Evolutionary conservation across 2,888 invertebrate genomes (phyloP), one percentile per base, ranked within the genome.

Genomic region (Eurytoma californica): DNA sequence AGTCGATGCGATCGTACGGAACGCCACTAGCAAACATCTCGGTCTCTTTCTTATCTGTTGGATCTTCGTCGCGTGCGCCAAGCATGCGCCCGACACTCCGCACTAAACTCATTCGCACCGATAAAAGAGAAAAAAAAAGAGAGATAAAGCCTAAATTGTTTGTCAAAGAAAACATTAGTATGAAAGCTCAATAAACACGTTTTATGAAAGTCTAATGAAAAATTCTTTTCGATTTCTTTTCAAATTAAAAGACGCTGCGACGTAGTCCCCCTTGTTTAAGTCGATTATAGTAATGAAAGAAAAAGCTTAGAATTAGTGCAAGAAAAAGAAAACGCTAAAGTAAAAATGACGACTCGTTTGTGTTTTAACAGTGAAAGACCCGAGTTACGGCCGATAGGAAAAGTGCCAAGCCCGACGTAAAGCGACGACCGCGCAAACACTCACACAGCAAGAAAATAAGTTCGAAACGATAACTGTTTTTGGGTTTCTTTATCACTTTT

Each of bases 351-450:
- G 53, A 78, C 30, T 79, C 72, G 69, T 81, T 81, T 87, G 82
- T 83, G 84, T 85, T 80, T 86, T 85, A 86, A 88, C 88, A 87
- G 88, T 87, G 88, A 88, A 83, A 83, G 74, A 80, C 82, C 81
- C 80, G 80, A 82, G 78, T 84, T 84, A 83, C 80, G 84, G 77
- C 86, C 84, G 81, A 83, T 80, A 77, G 80, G 83, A 82, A 84
- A 80, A 78, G 84, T 86, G 79, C 83, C 84, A 77, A 82, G 83
- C 73, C 83, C 39, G 81, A 72, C 84, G 78, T 80, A 83, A 81
- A 76, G 67, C 73, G 66, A 81, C 83, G 79, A 77, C 57, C 77
- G 74, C 79, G 74, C 69, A 79, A 77, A 63, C 39, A 28, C 61
- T 16, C 61, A 81, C 79, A 76, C 83, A 83, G 82, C 83, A 82